A percentile compares a stretch with the other conserved stretches of the same genome.
Conservation (phyloP, 2,113 vertebrate genomes). For the Hippocampus zosterae region DNA sequence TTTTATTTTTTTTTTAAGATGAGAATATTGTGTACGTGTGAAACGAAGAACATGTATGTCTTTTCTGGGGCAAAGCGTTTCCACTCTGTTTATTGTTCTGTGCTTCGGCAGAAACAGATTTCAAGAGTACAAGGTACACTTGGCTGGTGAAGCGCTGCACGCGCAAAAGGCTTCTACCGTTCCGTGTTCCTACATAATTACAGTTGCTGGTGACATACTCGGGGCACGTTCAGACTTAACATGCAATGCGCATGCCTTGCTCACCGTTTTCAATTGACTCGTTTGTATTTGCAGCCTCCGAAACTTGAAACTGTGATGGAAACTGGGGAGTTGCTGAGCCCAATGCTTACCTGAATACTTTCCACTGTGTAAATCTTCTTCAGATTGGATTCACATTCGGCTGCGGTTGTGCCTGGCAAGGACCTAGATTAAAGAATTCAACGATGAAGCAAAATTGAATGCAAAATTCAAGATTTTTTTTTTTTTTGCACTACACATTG, state of each 20-base stretch:
- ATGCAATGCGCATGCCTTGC: too few species aligned
- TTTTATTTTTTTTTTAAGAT: neutral
- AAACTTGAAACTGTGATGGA: too few species aligned
- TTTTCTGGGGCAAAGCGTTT: neutral
- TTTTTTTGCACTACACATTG: neutral
- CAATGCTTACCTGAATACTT: slow-evolving; percentile 83
- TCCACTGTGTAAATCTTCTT: slow-evolving; percentile 94
- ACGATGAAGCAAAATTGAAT: neutral
- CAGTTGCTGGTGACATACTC: too few species aligned
- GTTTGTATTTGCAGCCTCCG: too few species aligned
- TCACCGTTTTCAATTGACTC: too few species aligned
- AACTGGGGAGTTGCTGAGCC: neutral
- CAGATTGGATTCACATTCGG: slow-evolving; percentile 89
- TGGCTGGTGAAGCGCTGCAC: too few species aligned
- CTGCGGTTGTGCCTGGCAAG: slow-evolving; percentile 88
- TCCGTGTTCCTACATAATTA: neutral
- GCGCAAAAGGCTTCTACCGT: too few species aligned
- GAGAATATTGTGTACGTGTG: neutral
- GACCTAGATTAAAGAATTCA: slow-evolving; percentile 71
- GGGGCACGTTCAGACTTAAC: too few species aligned
- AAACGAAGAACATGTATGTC: neutral
- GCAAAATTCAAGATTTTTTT: neutral
- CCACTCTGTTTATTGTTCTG: neutral
- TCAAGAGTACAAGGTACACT: too few species aligned
- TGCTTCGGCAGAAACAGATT: neutral